A percentile compares a stretch with the other conserved stretches of the same genome.
phyloP scores from a whole-genome alignment of 2,888 invertebrate genomes.

The Matsumyia berberina region DNA sequence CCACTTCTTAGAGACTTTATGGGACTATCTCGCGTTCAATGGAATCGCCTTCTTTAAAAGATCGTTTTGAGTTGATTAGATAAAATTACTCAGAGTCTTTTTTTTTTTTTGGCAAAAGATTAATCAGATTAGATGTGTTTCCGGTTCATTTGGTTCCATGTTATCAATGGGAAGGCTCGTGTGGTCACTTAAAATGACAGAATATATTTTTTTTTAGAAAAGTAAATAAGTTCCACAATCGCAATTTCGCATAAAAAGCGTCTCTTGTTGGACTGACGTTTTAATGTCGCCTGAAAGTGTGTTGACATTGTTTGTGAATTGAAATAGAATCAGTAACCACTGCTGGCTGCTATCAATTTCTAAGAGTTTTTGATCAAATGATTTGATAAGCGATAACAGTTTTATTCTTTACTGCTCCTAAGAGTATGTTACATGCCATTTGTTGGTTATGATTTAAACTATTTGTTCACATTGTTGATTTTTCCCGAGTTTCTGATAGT shows the following conservation, averaged over 20 bases:
- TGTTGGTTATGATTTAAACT: too few relatives aligned
- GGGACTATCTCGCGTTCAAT: neutral
- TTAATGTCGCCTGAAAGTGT: neutral
- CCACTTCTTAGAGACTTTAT: neutral
- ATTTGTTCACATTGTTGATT: too few relatives aligned
- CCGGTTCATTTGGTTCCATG: neutral
- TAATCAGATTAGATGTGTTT: neutral
- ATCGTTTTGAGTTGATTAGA: conserved; percentile 11
- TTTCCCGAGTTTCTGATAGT: too few relatives aligned
- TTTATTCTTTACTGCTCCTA: neutral
- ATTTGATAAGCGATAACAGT: neutral
- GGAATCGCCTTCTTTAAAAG: neutral
- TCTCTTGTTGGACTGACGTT: neutral
- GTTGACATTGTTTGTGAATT: neutral
- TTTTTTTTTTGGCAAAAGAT: too few relatives aligned
- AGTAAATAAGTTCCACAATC: neutral
- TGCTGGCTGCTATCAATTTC: neutral
- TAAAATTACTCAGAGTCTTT: neutral
- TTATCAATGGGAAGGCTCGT: neutral
- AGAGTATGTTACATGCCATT: neutral
- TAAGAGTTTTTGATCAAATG: neutral
- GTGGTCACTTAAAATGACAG: too few relatives aligned
- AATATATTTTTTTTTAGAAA: too few relatives aligned
- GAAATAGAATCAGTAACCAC: neutral
- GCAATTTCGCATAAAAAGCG: neutral